Conservation (phyloP, 1,140 invertebrate genomes). For the Lordiphosa mommai region DNA sequence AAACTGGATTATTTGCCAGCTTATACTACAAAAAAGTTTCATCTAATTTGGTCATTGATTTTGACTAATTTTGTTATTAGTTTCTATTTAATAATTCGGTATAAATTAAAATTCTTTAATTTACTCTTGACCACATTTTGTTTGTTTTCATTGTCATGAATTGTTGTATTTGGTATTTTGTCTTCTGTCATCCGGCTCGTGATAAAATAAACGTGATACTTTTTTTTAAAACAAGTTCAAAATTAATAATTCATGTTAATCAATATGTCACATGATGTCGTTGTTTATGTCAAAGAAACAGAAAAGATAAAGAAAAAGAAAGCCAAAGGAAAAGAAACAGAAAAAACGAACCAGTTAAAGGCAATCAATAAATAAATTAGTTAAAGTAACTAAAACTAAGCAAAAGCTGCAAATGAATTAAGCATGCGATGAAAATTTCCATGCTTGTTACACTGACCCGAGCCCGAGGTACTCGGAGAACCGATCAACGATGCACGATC, state of each 20-base stretch:
- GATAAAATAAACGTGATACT: neutral
- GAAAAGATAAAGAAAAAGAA: constrained; percentile 4
- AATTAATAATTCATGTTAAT: constrained; percentile 43
- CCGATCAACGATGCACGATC: constrained; percentile 5
- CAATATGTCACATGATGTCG: constrained; percentile 34
- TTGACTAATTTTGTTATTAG: too few relatives aligned
- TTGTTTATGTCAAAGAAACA: constrained; percentile 1
- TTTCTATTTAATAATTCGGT: too few relatives aligned
- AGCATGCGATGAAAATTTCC: constrained; percentile 52
- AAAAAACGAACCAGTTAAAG: constrained; percentile 36
- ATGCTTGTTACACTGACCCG: constrained; percentile 34
- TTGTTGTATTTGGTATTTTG: neutral
- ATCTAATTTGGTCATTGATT: too few relatives aligned
- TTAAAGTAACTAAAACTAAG: constrained; percentile 30
- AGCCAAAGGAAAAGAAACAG: constrained; percentile 10
- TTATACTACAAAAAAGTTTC: too few relatives aligned
- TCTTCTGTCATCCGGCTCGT: too few relatives aligned
- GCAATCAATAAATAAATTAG: constrained; percentile 35
- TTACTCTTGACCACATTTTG: constrained; percentile 8
- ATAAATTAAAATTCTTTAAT: too few relatives aligned
- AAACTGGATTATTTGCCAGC: too few relatives aligned
- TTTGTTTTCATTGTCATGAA: neutral
- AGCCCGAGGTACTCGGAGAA: constrained; percentile 9
- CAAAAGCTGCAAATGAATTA: constrained; percentile 43
- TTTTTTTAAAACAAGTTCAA: constrained; percentile 7